Evolutionary conservation across 2,797 vertebrate genomes (phyloP).

Genomic region (Pagetopsis macropterus): DNA sequence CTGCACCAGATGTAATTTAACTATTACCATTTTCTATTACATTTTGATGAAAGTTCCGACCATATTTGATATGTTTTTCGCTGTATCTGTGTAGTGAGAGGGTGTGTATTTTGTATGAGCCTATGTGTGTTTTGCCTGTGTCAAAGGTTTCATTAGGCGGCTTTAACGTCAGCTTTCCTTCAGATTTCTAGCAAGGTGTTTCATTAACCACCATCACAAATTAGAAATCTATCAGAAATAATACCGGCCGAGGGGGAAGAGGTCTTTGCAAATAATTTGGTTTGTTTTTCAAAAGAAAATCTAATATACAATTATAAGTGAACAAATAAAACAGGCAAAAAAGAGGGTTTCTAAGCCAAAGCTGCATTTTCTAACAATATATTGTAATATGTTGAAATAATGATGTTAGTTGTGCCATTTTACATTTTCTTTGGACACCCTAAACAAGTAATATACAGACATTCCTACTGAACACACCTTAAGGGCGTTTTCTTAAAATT

Average conservation of each 20-base stretch:
- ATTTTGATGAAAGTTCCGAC: constrained; percentile 11
- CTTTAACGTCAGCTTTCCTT: background rate
- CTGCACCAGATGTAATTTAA: background rate
- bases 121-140: background rate
- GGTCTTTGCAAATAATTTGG: background rate
- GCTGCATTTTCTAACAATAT: background rate
- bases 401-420: too few species aligned
- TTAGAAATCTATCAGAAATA: background rate
- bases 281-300: constrained; percentile 5
- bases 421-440: too few species aligned
- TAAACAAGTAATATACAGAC: too few species aligned
- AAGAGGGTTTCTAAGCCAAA: background rate
- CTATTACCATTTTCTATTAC: background rate
- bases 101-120: background rate
- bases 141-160: constrained; percentile 18
- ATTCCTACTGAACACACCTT: too few species aligned
- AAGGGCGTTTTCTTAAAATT: too few species aligned
- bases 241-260: background rate
- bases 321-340: background rate
- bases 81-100: background rate
- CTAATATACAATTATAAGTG: background rate
- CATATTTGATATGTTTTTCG: background rate
- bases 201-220: constrained; percentile 10
- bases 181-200: background rate
- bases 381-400: background rate